These are phyloP conservation scores for Syngnathus scovelli DNA, from an alignment of 2,113 vertebrate species.

Conservation along the genomic window DNA sequence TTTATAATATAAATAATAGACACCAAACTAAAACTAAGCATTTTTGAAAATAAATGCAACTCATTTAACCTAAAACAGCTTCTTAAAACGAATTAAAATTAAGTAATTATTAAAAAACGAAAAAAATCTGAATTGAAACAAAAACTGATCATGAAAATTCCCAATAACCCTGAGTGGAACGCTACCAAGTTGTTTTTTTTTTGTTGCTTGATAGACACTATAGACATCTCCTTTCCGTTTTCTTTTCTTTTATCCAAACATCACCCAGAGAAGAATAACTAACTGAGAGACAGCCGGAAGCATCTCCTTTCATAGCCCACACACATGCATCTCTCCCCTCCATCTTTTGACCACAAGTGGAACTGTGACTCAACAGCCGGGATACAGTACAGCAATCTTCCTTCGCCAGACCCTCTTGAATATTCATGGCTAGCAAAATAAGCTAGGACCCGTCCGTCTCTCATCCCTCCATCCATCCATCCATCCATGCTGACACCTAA, in stretches of 20 bases:
- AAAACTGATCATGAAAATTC: too few relatives aligned
- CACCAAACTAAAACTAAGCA: too few relatives aligned
- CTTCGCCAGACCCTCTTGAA: conserved; percentile 61
- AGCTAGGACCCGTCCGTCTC: conserved; percentile 53
- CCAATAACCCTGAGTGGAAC: too few relatives aligned
- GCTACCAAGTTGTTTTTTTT: too few relatives aligned
- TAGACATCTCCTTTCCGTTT: conserved; percentile 33
- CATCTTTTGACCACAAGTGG: conserved; percentile 72
- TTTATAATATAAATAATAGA: too few relatives aligned
- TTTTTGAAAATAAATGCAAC: too few relatives aligned
- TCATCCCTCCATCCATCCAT: conserved; percentile 8
- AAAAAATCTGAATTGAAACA: too few relatives aligned
- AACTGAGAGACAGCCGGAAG: conserved; percentile 69
- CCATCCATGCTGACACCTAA: conserved; percentile 18
- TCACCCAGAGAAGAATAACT: conserved; percentile 68
- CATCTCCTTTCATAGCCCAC: conserved; percentile 70
- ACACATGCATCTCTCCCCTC: conserved; percentile 45
- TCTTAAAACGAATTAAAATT: too few relatives aligned
- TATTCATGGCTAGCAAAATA: conserved; percentile 66
- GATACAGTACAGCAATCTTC: conserved; percentile 52
- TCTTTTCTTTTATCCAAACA: conserved; percentile 61
- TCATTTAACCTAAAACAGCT: too few relatives aligned
- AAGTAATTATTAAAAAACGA: too few relatives aligned
- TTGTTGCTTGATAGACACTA: too few relatives aligned
- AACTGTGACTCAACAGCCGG: conserved; percentile 71